Percentiles rank a stretch among this genome's conserved stretches.
These are phyloP conservation scores for Stichodactyla helianthus DNA, from an alignment of 64 coral and sea anemone genomes.

Conservation along the genomic window DNA sequence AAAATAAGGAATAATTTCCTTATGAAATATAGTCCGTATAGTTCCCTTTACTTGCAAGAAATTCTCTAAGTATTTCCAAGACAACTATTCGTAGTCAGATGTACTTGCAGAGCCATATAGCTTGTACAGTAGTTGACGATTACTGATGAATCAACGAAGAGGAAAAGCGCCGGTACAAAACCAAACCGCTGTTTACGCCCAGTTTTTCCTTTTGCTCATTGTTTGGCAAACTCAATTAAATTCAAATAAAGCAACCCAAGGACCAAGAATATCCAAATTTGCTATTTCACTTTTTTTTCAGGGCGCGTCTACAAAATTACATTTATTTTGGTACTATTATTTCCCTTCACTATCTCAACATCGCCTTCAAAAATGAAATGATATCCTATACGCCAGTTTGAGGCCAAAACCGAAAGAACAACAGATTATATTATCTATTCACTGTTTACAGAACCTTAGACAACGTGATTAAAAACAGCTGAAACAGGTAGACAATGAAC, in stretches of 20 bases:
- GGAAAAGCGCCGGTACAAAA: neutral
- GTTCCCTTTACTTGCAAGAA: too few species aligned
- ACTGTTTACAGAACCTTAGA: neutral
- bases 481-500: neutral
- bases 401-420: neutral
- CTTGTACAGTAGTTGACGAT: too few species aligned
- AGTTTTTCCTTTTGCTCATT: neutral
- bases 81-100: too few species aligned
- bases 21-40: too few species aligned
- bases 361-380: neutral
- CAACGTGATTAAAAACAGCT: constrained; percentile 2
- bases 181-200: neutral
- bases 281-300: too few species aligned
- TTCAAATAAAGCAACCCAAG: neutral
- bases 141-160: neutral
- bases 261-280: too few species aligned
- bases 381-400: neutral
- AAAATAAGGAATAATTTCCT: too few species aligned
- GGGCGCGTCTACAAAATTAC: neutral
- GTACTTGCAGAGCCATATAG: too few species aligned
- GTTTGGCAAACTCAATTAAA: neutral
- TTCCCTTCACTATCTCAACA: neutral
- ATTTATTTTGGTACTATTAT: neutral
- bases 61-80: too few species aligned
- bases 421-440: neutral